phyloP scores from a whole-genome alignment of 2,888 invertebrate species.

The Cataglyphis albicans region DNA sequence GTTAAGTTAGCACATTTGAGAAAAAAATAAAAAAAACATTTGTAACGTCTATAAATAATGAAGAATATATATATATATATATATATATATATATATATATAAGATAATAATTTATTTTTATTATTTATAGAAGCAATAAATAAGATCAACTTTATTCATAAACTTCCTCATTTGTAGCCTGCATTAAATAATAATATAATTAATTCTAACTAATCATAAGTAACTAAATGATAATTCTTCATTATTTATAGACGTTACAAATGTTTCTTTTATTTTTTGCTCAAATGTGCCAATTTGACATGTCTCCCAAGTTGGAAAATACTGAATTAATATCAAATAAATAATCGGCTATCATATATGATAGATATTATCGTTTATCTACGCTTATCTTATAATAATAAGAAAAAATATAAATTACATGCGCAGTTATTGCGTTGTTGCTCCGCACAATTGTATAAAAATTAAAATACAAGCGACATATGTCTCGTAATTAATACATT shows the following conservation, averaged over 20 bases:
- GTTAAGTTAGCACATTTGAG: background rate
- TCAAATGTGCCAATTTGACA: background rate
- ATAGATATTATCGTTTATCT: constrained; percentile 2
- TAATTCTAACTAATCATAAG: constrained; percentile 11
- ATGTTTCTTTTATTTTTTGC: background rate
- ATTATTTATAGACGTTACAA: constrained; percentile 15
- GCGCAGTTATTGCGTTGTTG: too few species aligned
- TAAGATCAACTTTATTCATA: background rate
- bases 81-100: background rate
- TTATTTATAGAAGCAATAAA: background rate
- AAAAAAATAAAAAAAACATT: background rate
- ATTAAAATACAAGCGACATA: background rate
- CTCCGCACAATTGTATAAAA: background rate
- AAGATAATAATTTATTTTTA: background rate
- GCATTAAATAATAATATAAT: background rate
- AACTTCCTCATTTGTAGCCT: background rate
- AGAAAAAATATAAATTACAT: background rate
- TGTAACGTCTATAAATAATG: constrained; percentile 12
- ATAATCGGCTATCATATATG: background rate
- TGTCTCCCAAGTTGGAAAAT: background rate
- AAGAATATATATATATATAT: background rate
- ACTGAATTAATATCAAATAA: background rate
- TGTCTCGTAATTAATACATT: constrained; percentile 2
- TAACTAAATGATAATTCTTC: background rate
- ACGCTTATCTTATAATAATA: background rate